These are phyloP conservation scores for Xiphophorus maculatus DNA, from an alignment of 2,113 vertebrate species.

Conservation along the genomic window DNA sequence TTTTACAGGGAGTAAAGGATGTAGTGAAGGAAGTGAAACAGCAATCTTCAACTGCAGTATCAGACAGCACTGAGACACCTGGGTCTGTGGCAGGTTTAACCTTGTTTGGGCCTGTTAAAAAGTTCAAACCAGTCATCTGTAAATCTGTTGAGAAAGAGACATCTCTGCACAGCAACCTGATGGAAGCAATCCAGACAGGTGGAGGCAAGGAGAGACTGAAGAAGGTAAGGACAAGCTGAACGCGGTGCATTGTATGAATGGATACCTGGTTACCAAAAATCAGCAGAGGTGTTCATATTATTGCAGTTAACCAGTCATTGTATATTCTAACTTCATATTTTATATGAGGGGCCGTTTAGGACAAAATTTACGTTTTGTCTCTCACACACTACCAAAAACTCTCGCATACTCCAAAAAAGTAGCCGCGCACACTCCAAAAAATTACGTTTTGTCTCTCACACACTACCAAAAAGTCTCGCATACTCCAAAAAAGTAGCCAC, in stretches of 20 bases:
- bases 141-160: constrained; percentile 86
- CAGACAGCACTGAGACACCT: constrained; percentile 24
- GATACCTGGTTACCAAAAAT: background rate
- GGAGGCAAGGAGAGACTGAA: constrained; percentile 86
- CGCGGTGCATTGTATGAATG: background rate
- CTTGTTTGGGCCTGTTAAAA: constrained; percentile 91
- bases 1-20: constrained; percentile 38
- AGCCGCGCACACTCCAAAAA: no score
- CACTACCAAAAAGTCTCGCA: no score
- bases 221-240: constrained; percentile 82
- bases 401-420: no score
- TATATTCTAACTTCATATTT: no score
- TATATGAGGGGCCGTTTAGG: no score
- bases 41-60: constrained; percentile 36
- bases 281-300: background rate
- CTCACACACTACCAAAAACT: no score
- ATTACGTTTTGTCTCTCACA: no score
- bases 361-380: no score
- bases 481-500: no score
- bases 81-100: constrained; percentile 49
- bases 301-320: background rate
- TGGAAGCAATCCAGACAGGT: constrained; percentile 91
- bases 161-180: constrained; percentile 87
- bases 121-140: constrained; percentile 86
- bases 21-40: constrained; percentile 29